phyloP scores from a whole-genome alignment of 2,888 invertebrate genomes.

The Onthophagus sagittarius region DNA sequence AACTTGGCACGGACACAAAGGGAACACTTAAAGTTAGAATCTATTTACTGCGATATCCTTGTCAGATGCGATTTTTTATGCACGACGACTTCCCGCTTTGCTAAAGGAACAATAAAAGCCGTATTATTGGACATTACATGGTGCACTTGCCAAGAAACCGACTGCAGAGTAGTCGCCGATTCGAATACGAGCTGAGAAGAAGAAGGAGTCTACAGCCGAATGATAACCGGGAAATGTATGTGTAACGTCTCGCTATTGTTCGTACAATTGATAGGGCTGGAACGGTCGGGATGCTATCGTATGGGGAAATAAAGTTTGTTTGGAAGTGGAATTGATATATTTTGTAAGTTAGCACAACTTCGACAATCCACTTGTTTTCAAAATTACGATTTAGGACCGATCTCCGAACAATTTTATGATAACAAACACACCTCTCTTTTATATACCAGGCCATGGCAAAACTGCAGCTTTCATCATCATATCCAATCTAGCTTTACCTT shows the following conservation, averaged over 20 bases:
- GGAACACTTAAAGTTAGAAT: slow-evolving; percentile 41
- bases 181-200: background rate
- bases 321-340: background rate
- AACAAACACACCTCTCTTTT: too few species aligned
- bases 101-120: slow-evolving; percentile 37
- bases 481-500: background rate
- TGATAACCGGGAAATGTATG: slow-evolving; percentile 33
- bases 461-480: background rate
- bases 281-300: slow-evolving; percentile 20
- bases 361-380: background rate
- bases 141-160: slow-evolving; percentile 36
- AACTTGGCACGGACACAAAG: slow-evolving; percentile 39
- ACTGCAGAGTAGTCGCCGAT: slow-evolving; percentile 3
- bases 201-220: slow-evolving; percentile 21
- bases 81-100: slow-evolving; percentile 37
- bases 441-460: too few species aligned
- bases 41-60: slow-evolving; percentile 42
- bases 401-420: background rate
- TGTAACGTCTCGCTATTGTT: slow-evolving; percentile 32
- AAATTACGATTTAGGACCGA: background rate
- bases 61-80: slow-evolving; percentile 42
- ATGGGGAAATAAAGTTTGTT: background rate
- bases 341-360: background rate
- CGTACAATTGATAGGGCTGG: slow-evolving; percentile 35
- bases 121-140: slow-evolving; percentile 39